phyloP scores from a whole-genome alignment of 2,113 vertebrate genomes.

The Pao palembangensis region DNA sequence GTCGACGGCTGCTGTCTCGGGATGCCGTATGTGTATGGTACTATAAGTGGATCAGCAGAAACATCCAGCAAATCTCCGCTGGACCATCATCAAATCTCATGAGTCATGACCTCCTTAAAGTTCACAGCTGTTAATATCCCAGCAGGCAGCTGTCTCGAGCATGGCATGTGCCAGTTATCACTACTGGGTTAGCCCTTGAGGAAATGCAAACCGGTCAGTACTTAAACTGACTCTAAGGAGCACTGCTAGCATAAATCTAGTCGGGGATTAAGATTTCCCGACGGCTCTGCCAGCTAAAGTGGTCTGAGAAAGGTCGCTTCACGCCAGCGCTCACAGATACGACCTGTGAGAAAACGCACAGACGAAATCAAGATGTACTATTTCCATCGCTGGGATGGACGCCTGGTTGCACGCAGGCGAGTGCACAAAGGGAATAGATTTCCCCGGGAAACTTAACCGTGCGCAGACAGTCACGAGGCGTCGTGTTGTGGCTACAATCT shows the following conservation, averaged over 20 bases:
- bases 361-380: constrained; percentile 23
- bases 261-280: no score
- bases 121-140: constrained; percentile 69
- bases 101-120: constrained; percentile 47
- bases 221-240: constrained; percentile 4
- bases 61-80: constrained; percentile 23
- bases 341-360: constrained; percentile 4
- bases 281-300: no score
- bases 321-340: no score
- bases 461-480: constrained; percentile 27
- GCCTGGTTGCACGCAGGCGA: constrained; percentile 39
- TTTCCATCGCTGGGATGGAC: constrained; percentile 26
- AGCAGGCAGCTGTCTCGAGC: constrained; percentile 60
- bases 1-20: background rate
- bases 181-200: constrained; percentile 35
- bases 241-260: no score
- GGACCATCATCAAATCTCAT: constrained; percentile 57
- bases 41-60: constrained; percentile 29
- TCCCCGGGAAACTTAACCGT: constrained; percentile 62
- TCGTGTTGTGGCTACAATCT: constrained; percentile 21
- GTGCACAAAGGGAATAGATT: constrained; percentile 47
- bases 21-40: constrained; percentile 23
- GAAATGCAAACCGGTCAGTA: constrained; percentile 29
- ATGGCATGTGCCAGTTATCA: constrained; percentile 44
- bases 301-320: no score